phyloP scores from a whole-genome alignment of 2,113 vertebrate species.

The Callaeas wilsoni region DNA sequence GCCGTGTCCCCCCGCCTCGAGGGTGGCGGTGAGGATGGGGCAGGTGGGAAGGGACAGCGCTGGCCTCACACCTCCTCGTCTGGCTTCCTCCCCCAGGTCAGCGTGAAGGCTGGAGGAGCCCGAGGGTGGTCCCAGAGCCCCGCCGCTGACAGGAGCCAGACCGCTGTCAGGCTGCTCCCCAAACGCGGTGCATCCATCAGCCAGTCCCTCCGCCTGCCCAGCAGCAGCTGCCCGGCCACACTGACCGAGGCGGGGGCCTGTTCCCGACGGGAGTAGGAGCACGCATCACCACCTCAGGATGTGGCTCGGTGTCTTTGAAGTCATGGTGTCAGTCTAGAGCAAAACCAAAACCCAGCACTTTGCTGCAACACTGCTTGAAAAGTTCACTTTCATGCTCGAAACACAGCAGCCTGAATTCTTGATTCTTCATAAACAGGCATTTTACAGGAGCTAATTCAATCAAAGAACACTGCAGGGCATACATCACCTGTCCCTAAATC shows the following conservation, averaged over 20 bases:
- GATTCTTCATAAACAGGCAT: neutral
- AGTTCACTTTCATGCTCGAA: neutral
- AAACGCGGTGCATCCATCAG: rapidly evolving
- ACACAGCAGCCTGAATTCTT: neutral
- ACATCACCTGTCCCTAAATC: neutral
- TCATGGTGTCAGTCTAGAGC: neutral
- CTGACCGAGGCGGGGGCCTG: neutral
- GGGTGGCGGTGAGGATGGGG: neutral
- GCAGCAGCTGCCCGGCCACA: neutral
- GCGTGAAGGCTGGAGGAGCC: neutral
- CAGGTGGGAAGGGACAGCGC: neutral
- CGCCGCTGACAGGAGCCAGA: neutral
- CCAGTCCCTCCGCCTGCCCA: neutral
- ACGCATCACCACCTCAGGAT: neutral
- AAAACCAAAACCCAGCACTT: neutral
- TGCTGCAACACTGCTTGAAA: neutral
- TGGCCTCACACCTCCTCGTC: neutral
- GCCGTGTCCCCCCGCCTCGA: no score
- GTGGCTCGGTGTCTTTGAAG: neutral
- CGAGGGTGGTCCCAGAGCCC: neutral
- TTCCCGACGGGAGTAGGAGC: neutral
- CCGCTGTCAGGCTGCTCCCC: neutral
- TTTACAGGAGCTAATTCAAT: neutral
- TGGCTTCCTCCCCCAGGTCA: neutral
- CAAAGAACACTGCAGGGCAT: neutral